Conservation (phyloP, 2,797 vertebrate species). For the Halcyon chelicuti region DNA sequence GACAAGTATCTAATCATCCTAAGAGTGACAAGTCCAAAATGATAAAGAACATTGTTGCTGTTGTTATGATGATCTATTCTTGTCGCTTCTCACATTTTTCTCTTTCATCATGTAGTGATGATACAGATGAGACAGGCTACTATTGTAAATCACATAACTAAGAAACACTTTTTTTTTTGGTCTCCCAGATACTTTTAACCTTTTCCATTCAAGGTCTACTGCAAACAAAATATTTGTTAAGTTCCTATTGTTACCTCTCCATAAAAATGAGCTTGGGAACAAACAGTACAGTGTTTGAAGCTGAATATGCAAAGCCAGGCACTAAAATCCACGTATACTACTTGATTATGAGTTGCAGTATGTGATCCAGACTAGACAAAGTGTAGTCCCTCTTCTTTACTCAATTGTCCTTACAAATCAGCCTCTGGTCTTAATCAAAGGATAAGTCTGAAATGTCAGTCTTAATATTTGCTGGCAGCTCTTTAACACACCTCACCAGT, state of each 20-base stretch:
- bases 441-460: background rate
- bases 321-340: background rate
- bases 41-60: constrained; percentile 5
- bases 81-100: constrained; percentile 19
- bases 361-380: background rate
- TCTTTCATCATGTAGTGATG: background rate
- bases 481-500: background rate
- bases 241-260: background rate
- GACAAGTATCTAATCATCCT: background rate
- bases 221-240: background rate
- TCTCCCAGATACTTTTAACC: background rate
- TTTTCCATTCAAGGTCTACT: background rate
- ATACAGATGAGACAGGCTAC: background rate
- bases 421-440: background rate
- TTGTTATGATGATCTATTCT: constrained; percentile 7
- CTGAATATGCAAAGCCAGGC: background rate
- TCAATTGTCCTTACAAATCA: background rate
- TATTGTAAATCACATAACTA: constrained; percentile 2
- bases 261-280: background rate
- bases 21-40: background rate
- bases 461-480: background rate
- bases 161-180: background rate
- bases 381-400: background rate
- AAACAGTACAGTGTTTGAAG: background rate
- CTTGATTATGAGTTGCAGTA: background rate